Percentiles rank a stretch among this genome's conserved stretches.
Conservation (phyloP, 2,888 invertebrate species). For the Nomada lathburiana region DNA sequence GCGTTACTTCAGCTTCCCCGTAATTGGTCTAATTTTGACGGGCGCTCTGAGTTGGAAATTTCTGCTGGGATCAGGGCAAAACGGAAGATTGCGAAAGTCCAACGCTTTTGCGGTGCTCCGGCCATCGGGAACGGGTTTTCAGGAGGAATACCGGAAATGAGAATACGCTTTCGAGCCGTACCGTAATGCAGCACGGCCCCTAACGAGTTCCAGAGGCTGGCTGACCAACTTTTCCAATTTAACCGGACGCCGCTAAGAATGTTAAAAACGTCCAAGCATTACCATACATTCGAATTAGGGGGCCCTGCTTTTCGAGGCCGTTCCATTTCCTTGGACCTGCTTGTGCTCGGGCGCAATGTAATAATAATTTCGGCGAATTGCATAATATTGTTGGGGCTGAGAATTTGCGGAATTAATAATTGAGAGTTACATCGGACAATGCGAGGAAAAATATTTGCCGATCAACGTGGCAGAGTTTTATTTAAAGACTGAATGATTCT, state of each 20-base stretch:
- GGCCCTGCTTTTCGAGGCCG: neutral
- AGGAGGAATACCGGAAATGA: constrained; percentile 32
- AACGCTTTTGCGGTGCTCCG: neutral
- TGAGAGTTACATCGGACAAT: no score
- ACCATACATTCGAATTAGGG: constrained; percentile 47
- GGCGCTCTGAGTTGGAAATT: neutral
- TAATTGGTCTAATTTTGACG: neutral
- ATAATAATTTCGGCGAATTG: neutral
- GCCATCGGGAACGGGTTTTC: constrained; percentile 8
- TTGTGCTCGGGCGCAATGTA: neutral
- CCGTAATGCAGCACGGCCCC: constrained; percentile 35
- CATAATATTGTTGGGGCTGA: neutral
- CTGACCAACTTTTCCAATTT: constrained; percentile 72
- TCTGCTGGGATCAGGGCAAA: constrained; percentile 11
- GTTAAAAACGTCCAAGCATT: constrained; percentile 54
- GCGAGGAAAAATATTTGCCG: no score
- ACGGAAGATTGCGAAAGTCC: neutral
- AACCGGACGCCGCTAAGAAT: constrained; percentile 49
- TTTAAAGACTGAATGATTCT: no score
- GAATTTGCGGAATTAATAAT: no score
- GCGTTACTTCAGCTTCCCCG: no score
- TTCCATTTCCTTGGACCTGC: neutral
- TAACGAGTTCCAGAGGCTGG: constrained; percentile 56
- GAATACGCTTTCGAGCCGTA: constrained; percentile 36
- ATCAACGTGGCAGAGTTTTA: no score